A percentile compares a stretch with the other conserved stretches of the same genome.
Evolutionary conservation across 35 echinoderm and acorn worm genomes (phyloP).

Genomic region (Ophiothrix spiculata): DNA sequence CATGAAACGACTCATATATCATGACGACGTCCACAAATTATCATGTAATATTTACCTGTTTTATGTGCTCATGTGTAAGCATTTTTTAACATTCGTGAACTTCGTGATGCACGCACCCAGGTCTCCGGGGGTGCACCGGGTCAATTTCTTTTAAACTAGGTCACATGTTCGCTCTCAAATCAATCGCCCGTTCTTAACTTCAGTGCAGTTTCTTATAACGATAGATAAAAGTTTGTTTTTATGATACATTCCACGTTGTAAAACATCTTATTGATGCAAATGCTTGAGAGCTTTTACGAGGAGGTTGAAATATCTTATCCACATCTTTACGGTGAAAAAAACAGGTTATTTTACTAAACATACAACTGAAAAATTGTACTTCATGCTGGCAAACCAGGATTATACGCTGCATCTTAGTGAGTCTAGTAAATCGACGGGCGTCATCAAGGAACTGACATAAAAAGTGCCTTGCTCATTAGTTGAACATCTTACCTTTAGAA

Average conservation of each 20-base stretch:
- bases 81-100: background rate
- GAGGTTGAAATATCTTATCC: background rate
- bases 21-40: background rate
- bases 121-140: background rate
- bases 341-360: no score
- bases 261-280: background rate
- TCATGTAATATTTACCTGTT: slow-evolving; percentile 6
- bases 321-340: no score
- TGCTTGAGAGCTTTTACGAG: background rate
- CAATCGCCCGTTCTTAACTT: background rate
- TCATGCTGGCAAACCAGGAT: no score
- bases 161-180: background rate
- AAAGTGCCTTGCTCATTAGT: slow-evolving; percentile 9
- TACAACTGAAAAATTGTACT: no score
- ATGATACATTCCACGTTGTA: background rate
- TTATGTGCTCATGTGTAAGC: background rate
- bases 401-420: no score
- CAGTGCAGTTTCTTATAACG: background rate
- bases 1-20: background rate
- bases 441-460: background rate
- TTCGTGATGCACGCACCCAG: background rate
- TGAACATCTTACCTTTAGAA: slow-evolving; percentile 3
- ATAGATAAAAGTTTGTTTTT: background rate
- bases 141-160: background rate
- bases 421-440: background rate